These are phyloP conservation scores for Sesia apiformis DNA, from an alignment of 2,888 invertebrate species.

Conservation along the genomic window DNA sequence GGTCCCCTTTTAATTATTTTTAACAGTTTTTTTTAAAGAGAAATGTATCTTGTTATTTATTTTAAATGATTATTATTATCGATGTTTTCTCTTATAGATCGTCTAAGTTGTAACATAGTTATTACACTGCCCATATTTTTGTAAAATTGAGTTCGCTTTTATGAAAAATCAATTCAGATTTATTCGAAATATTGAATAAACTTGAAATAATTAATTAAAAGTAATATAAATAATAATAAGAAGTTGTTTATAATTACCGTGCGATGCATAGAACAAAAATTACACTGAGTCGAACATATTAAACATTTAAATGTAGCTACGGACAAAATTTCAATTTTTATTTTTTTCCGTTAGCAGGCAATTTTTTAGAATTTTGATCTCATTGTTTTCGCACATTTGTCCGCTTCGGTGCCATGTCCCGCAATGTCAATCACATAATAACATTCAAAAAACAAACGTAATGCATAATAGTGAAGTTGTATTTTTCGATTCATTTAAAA, in stretches of 20 bases:
- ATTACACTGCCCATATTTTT: conserved; percentile 65
- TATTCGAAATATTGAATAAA: conserved; percentile 13
- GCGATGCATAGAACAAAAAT: conserved; percentile 51
- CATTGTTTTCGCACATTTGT: conserved; percentile 48
- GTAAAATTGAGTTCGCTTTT: conserved; percentile 38
- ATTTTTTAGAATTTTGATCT: conserved; percentile 51
- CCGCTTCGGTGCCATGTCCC: conserved; percentile 58
- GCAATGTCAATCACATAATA: conserved; percentile 23
- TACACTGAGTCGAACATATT: conserved; percentile 21
- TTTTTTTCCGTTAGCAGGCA: conserved; percentile 44
- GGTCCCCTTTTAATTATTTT: conserved; percentile 58
- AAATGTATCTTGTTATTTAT: conserved; percentile 72
- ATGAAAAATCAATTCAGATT: conserved; percentile 14
- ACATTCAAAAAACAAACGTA: background rate
- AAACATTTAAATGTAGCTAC: background rate
- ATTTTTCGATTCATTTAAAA: background rate
- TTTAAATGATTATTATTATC: conserved; percentile 73
- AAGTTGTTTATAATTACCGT: conserved; percentile 31
- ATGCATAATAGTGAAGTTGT: background rate
- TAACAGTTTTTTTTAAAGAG: conserved; percentile 65
- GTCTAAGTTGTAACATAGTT: conserved; percentile 64
- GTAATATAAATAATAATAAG: conserved; percentile 18
- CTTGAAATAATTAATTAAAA: conserved; percentile 20
- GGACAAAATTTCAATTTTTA: background rate
- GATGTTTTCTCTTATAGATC: conserved; percentile 65